phyloP scores from a whole-genome alignment of 2,888 invertebrate species.

The Hololepta plana region DNA sequence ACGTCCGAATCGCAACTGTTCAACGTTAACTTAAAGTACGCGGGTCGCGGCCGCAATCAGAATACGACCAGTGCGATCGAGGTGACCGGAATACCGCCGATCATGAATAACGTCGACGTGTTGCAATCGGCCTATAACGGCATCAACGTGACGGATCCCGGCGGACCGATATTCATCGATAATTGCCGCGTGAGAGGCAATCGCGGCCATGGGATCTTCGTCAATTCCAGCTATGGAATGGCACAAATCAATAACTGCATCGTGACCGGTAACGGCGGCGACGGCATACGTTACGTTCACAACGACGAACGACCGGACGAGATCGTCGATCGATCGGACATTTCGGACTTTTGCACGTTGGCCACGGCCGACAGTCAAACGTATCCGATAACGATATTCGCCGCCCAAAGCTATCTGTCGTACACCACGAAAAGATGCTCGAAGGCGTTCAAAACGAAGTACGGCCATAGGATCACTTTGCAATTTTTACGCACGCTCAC shows the following conservation, averaged over 20 bases:
- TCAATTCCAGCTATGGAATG: slow-evolving; percentile 76
- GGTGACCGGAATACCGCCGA: slow-evolving; percentile 72
- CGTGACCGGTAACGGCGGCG: slow-evolving; percentile 72
- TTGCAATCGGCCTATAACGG: slow-evolving; percentile 84
- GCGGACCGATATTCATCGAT: slow-evolving; percentile 60
- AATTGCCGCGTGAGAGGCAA: slow-evolving; percentile 74
- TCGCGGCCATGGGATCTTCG: slow-evolving; percentile 72
- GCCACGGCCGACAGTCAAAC: slow-evolving; percentile 72
- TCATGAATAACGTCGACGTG: slow-evolving; percentile 68
- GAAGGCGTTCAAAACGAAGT: slow-evolving; percentile 61
- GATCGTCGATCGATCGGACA: slow-evolving; percentile 52
- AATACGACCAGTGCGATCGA: slow-evolving; percentile 71
- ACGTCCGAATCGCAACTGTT: slow-evolving; percentile 65
- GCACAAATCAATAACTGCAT: slow-evolving; percentile 60
- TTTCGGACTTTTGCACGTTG: slow-evolving; percentile 70
- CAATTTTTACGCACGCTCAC: slow-evolving; percentile 70
- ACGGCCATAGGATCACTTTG: slow-evolving; percentile 67
- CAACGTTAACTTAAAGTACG: slow-evolving; percentile 66
- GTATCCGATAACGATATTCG: slow-evolving; percentile 67
- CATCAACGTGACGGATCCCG: slow-evolving; percentile 71
- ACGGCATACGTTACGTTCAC: slow-evolving; percentile 75
- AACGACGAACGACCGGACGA: slow-evolving; percentile 64
- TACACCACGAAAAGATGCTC: slow-evolving; percentile 53
- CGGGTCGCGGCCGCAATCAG: slow-evolving; percentile 66
- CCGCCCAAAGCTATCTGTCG: slow-evolving; percentile 61